These are phyloP conservation scores for Trichonephila clavipes DNA, from an alignment of 1,140 invertebrate genomes.

Conservation along the genomic window DNA sequence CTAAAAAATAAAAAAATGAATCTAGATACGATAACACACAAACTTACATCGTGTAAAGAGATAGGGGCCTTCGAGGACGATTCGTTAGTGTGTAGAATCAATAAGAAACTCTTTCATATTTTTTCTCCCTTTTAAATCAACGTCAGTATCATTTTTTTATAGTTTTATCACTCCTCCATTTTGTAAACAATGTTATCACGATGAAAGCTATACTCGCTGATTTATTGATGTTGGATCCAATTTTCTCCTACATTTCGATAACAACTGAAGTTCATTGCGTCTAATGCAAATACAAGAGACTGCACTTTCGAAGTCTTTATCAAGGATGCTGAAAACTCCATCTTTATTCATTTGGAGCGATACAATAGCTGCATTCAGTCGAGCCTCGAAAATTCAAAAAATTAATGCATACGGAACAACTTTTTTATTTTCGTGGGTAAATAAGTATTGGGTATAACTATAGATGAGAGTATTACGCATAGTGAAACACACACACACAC, in stretches of 20 bases:
- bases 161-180: background rate
- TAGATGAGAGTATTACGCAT: no score
- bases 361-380: background rate
- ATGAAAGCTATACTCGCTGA: slow-evolving; percentile 34
- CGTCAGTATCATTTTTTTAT: slow-evolving; percentile 20
- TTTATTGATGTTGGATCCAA: slow-evolving; percentile 33
- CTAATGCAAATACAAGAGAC: slow-evolving; percentile 22
- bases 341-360: background rate
- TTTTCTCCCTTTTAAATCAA: background rate
- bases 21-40: no score
- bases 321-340: background rate
- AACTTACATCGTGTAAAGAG: background rate
- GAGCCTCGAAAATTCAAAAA: background rate
- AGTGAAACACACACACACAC: no score
- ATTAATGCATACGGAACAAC: background rate
- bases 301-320: background rate
- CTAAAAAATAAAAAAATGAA: no score
- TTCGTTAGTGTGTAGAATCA: background rate
- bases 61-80: background rate
- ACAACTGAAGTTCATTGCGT: background rate
- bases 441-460: background rate
- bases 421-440: background rate
- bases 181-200: slow-evolving; percentile 38
- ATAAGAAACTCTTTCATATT: slow-evolving; percentile 34
- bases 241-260: slow-evolving; percentile 26